A percentile compares a stretch with the other conserved stretches of the same genome.
phyloP scores from a whole-genome alignment of 2,113 vertebrate genomes.

The Galeopterus variegatus region DNA sequence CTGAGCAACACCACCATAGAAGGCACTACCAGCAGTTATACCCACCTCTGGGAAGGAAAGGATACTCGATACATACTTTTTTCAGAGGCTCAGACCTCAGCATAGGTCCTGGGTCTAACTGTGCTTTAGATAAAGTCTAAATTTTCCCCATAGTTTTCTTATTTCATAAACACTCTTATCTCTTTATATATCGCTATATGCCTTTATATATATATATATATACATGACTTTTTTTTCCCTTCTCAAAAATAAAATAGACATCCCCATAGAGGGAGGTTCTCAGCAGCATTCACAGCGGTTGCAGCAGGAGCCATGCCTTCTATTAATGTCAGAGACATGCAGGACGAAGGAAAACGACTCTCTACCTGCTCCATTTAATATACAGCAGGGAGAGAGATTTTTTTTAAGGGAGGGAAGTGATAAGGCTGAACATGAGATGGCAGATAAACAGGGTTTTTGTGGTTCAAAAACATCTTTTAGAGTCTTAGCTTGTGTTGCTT shows the following conservation, averaged over 20 bases:
- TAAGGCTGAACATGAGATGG: slow-evolving; percentile 68
- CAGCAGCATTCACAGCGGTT: slow-evolving; percentile 89
- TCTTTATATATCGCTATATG: slow-evolving; percentile 77
- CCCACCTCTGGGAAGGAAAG: slow-evolving; percentile 74
- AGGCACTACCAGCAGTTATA: slow-evolving; percentile 88
- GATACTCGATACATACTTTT: not conserved
- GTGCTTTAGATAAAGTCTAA: slow-evolving; percentile 64
- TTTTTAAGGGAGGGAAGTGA: not conserved
- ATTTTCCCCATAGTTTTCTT: slow-evolving; percentile 12
- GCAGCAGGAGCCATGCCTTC: slow-evolving; percentile 88
- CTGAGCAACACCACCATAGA: slow-evolving; percentile 80
- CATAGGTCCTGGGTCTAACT: slow-evolving; percentile 63
- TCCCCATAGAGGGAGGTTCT: slow-evolving; percentile 80
- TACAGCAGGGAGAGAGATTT: not conserved
- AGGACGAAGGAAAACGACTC: not conserved
- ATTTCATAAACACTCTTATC: slow-evolving; percentile 62
- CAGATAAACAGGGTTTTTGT: not conserved
- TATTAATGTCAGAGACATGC: slow-evolving; percentile 84
- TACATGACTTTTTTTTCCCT: slow-evolving; percentile 64
- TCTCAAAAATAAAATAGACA: slow-evolving; percentile 82
- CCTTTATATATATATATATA: slow-evolving; percentile 54
- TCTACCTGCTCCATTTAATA: not conserved
- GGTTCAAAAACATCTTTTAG: not conserved
- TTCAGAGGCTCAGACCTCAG: slow-evolving; percentile 17
- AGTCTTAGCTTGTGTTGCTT: not conserved